Base-by-base conservation (phyloP, 64 coral and sea anemone genomes). In the Stichodactyla helianthus region DNA sequence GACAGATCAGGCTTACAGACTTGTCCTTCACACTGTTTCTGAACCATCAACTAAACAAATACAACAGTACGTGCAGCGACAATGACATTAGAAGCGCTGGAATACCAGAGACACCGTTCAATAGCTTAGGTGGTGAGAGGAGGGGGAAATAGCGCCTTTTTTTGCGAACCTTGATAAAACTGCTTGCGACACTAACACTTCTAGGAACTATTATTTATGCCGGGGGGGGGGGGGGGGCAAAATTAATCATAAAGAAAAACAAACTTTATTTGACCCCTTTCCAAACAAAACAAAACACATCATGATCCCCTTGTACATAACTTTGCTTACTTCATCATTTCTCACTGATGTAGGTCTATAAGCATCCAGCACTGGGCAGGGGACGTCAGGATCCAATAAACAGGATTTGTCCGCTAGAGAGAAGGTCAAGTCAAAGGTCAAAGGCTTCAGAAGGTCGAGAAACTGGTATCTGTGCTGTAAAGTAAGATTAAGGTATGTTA, bases 1-100 rank as follows among this genome's bases (percentile, higher is more conserved):
- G 89, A 54, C 31, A 90, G n/a, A 79, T 90, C 89, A 14, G 89
- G 89, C 19, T 76, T 50, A 79, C 89, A 90, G 14, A 90, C 56
- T 23, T 78, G 15, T 13, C 31, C 50, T 13, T 25, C 6, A 25
- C 82, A 84, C 44, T 84, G 82, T 25, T 84, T 84, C 26, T 84
- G 53, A 65, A 65, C 22, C 19, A n/a, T 65, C 20, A 65, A 13
- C 62, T 65, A 65, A 65, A 60, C 2, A 3, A 17, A 60, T 60
- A 65, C 62, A n/a, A 65, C 22, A 65, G 5, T n/a, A 4, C 19
- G 7, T n/a, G 0, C 20, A 59, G 35, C 6, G 15, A 59, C 5
- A 65, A 4, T 65, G 19, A 20, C 19, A n/a, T 62, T 18, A 65
- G 22, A 65, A 19, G 19, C 60, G 15, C 2, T 3, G 35, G 35